These are phyloP conservation scores for Drosophila suzukii DNA, from an alignment of 1,140 invertebrate genomes.

Conservation along the genomic window DNA sequence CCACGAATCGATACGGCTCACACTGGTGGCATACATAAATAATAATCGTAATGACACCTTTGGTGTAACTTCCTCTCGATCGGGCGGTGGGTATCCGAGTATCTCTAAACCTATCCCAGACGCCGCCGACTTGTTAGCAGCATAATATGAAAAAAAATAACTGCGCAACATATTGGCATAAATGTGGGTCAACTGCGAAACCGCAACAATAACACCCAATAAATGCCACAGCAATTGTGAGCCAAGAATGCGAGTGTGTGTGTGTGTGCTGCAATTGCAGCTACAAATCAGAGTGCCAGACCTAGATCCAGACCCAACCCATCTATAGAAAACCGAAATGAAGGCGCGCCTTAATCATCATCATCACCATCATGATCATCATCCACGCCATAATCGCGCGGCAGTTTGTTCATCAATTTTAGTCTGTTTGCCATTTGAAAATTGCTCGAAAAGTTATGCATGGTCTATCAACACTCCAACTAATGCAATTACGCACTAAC, in stretches of 20 bases:
- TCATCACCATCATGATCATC: conserved; percentile 10
- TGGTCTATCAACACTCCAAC: conserved; percentile 50
- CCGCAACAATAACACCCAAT: conserved; percentile 75
- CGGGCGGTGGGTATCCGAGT: neutral
- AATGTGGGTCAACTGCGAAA: conserved; percentile 76
- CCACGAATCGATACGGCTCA: conserved; percentile 30
- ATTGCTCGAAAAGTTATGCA: conserved; percentile 70
- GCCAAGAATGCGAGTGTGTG: conserved; percentile 42
- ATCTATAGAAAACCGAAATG: conserved; percentile 53
- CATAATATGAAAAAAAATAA: conserved; percentile 23
- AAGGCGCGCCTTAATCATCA: conserved; percentile 60
- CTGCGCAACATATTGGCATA: conserved; percentile 73
- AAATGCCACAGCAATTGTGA: conserved; percentile 69
- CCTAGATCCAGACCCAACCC: conserved; percentile 45
- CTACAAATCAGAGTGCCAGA: conserved; percentile 52
- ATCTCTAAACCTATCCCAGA: conserved; percentile 15
- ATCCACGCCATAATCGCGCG: conserved; percentile 25
- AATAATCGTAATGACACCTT: conserved; percentile 49
- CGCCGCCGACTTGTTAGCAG: conserved; percentile 30
- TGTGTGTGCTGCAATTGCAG: conserved; percentile 47
- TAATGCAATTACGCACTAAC: conserved; percentile 66
- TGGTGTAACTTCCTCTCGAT: conserved; percentile 45
- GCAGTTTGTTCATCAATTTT: conserved; percentile 71
- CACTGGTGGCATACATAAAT: conserved; percentile 16
- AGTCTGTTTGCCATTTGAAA: conserved; percentile 63